Conservation (phyloP, 2,888 invertebrate species). For the Masnerella sp. region DNA sequence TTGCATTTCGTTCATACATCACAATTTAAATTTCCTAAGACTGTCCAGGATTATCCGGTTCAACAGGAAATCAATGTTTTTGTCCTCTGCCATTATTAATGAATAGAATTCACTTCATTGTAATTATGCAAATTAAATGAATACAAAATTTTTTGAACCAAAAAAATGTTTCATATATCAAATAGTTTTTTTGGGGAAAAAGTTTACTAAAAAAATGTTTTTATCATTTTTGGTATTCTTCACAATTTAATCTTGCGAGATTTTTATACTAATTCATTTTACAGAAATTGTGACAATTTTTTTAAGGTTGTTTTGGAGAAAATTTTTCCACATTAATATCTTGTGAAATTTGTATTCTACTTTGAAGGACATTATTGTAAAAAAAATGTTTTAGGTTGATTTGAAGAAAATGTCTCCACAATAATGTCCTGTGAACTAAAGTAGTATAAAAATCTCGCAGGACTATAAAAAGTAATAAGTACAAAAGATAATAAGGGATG, state of each 20-base stretch:
- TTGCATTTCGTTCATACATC: constrained; percentile 47
- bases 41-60: constrained; percentile 45
- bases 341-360: no score
- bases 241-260: constrained; percentile 47
- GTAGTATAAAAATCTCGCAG: constrained; percentile 27
- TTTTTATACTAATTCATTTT: constrained; percentile 21
- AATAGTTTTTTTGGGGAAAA: no score
- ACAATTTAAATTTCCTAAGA: constrained; percentile 37
- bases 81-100: no score
- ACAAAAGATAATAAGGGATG: constrained; percentile 67
- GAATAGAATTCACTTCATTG: neutral
- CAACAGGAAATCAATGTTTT: constrained; percentile 45
- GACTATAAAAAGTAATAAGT: constrained; percentile 41
- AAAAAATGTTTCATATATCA: no score
- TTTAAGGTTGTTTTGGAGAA: no score
- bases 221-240: constrained; percentile 63
- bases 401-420: no score
- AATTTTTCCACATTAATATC: no score
- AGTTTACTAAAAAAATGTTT: no score
- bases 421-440: constrained; percentile 34
- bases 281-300: no score
- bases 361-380: no score
- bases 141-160: no score
- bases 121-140: neutral
- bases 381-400: no score